Evolutionary conservation across 37 sponge, comb jelly and placozoan species (phyloP), one percentile per base, ranked within the genome.

Genomic region (Mnemiopsis leidyi): DNA sequence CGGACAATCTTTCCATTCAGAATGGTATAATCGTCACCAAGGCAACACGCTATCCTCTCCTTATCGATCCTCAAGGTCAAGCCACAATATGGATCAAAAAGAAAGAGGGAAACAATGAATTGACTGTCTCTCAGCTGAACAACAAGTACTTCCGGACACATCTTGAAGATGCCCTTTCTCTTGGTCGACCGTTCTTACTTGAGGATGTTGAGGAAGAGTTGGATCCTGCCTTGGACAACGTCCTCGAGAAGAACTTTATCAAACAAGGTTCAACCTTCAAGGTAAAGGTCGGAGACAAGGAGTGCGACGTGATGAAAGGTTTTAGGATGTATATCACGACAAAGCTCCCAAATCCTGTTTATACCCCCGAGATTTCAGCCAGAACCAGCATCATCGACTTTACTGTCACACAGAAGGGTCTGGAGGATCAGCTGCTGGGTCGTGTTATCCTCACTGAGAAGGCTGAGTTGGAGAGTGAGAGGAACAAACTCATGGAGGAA

Each of bases 21-120:
- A 99, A 99, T 92, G 99, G 99, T 39, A 99, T 97, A 92, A 99
- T 99, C 73, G 99, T 99, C 16, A 99, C 99, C 39, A 97, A 97
- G 38, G 97, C 99, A 33, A 96, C 99, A 0, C 94, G 99, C 23
- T 99, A 95, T 92, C 99, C 99, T 3, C 96, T 99, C 16, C 95
- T 99, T 77, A 97, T 99, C 23, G 99, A 99, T 94, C 99, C 99
- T 23, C 95, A 95, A 95, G 94, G 99, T 95, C 99, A 99, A 76
- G 99, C 95, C 39, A 97, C 96, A 93, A 94, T 92, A n/a, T 99
- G 99, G 99, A 95, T 99, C 93, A 99, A 96, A 95, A 96, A 95
- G 93, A 95, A 95, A 38, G 98, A 98, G 83, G 93, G 94, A 0
- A 48, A 28, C 0, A 69, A 67, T 16, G 93, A 95, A 23, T 68